Base-by-base conservation (phyloP, 2,113 vertebrate species). In the Ifrita kowaldi region DNA sequence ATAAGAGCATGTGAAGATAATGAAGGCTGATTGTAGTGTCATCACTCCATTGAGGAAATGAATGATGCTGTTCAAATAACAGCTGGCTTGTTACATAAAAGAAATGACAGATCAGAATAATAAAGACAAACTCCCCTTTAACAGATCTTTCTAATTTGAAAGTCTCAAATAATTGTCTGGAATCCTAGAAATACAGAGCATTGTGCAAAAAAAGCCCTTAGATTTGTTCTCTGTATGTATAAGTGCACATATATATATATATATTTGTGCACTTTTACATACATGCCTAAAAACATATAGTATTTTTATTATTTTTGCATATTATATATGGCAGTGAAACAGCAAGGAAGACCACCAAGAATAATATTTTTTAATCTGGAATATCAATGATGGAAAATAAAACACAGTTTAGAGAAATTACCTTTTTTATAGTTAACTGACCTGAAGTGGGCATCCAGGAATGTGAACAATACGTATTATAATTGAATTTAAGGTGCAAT, bases 1-100 rank as follows among this genome's bases (percentile, higher is more conserved):
- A 95, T 89, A 95, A 97, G 95, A 96, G 93, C 93, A 94, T 89
- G 76, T 85, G 78, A 97, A 97, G 91, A 97, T 97, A 98, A 97
- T 94, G 94, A 97, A 97, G 89, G 90, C 76, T 97, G 92, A 97
- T 97, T 98, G 79, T 95, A 94, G 79, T 94, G 88, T 92, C 93
- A 96, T 96, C 89, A 81, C 93, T 93, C 86, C 65, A 90, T 82
- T 70, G 87, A 94, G 76, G 92, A 95, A 91, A 93, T 89, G 55
- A 97, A 77, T 90, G 74, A 95, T 89, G 52, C 94, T 96, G 95
- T 97, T 94, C 96, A 97, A 97, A 84, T 93, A 97, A 94, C 92
- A 96, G 93, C 92, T 97, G 88, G 70, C 81, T 96, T 95, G 95
- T 90, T 97, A 96, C 23, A 65, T 96, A 85, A 80, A 96, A 90